A percentile compares a stretch with the other conserved stretches of the same genome.
Evolutionary conservation across 1,140 invertebrate genomes (phyloP).

Genomic region (Pteromalus puparum): DNA sequence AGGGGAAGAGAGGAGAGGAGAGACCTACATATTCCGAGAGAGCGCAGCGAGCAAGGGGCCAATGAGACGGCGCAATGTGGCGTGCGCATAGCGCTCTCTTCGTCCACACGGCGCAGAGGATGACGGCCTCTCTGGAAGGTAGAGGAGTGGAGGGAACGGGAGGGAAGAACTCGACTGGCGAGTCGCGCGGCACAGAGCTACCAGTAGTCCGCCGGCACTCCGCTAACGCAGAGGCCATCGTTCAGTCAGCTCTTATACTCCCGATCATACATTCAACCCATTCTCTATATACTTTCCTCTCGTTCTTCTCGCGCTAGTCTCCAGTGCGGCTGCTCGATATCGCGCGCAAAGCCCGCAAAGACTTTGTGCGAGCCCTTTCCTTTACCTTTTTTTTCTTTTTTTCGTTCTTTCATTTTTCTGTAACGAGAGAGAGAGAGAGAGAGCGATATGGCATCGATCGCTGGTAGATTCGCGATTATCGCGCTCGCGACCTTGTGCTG

Average conservation of each 20-base stretch:
- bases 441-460: constrained; percentile 29
- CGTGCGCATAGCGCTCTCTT: constrained; percentile 56
- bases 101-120: constrained; percentile 47
- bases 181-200: constrained; percentile 49
- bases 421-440: neutral
- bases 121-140: neutral
- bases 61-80: constrained; percentile 76
- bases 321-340: constrained; percentile 48
- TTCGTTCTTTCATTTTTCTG: constrained; percentile 11
- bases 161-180: constrained; percentile 40
- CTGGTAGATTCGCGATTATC: neutral
- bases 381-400: constrained; percentile 29
- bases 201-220: constrained; percentile 62
- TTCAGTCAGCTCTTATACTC: constrained; percentile 42
- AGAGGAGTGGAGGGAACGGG: neutral
- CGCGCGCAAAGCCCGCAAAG: constrained; percentile 42
- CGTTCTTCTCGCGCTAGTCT: constrained; percentile 10
- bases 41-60: constrained; percentile 68
- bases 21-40: constrained; percentile 47
- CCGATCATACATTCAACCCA: constrained; percentile 52
- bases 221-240: constrained; percentile 53
- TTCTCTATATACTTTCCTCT: neutral
- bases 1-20: neutral
- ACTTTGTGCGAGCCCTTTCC: constrained; percentile 10
- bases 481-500: constrained; percentile 20